A percentile compares a stretch with the other conserved stretches of the same genome.
phyloP scores from a whole-genome alignment of 2,797 vertebrate genomes.

The Xenopus petersii region DNA sequence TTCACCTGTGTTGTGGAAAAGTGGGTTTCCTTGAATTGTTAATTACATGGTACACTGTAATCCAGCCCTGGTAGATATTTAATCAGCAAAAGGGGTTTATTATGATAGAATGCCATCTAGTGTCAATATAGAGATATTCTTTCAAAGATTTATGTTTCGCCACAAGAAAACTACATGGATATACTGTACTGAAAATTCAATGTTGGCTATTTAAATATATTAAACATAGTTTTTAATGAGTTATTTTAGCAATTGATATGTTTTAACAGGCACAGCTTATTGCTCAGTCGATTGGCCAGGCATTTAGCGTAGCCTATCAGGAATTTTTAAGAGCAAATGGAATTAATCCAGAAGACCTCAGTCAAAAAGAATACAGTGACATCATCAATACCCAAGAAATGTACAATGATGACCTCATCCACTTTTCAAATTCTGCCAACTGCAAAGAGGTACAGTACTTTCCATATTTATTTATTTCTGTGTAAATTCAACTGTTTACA shows the following conservation, averaged over 20 bases:
- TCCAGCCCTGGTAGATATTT: too few species aligned
- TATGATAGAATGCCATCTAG: constrained; percentile 51
- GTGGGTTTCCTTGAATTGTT: too few species aligned
- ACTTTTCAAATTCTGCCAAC: constrained; percentile 98
- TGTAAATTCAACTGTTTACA: too few species aligned
- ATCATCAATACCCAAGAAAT: constrained; percentile 99
- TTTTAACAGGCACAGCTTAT: constrained; percentile 89
- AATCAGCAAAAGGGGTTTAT: neutral
- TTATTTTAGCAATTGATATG: neutral
- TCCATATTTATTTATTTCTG: too few species aligned
- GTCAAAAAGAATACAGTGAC: constrained; percentile 98
- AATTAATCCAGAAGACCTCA: constrained; percentile 97
- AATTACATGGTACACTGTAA: too few species aligned
- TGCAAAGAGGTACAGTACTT: constrained; percentile 88
- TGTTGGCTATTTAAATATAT: too few species aligned
- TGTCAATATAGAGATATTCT: constrained; percentile 33
- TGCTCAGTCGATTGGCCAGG: constrained; percentile 97
- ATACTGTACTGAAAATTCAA: too few species aligned
- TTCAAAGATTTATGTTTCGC: neutral
- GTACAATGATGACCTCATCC: constrained; percentile 98
- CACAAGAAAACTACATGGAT: neutral
- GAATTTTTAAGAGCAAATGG: constrained; percentile 97
- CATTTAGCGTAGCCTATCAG: constrained; percentile 98
- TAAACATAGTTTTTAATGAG: too few species aligned
- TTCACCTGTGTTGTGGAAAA: too few species aligned